Evolutionary conservation across 1,140 invertebrate genomes (phyloP).

Genomic region (Drosophila athabasca): DNA sequence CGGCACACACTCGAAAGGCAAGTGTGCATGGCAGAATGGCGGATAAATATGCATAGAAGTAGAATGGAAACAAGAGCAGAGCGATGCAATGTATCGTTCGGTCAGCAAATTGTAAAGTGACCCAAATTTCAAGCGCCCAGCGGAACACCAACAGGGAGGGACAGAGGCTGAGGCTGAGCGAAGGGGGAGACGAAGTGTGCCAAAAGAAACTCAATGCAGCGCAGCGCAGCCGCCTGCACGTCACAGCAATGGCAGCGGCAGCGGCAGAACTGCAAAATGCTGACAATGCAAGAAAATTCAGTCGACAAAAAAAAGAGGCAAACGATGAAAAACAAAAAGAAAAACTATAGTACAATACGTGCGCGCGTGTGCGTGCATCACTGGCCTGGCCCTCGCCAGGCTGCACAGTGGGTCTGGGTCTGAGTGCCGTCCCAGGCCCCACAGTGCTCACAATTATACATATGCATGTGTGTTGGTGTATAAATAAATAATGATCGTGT

Average conservation of each 20-base stretch:
- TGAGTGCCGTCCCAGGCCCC: not conserved
- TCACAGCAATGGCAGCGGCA: conserved; percentile 47
- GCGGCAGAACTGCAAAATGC: conserved; percentile 60
- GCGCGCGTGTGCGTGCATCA: conserved; percentile 53
- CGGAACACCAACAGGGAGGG: conserved; percentile 17
- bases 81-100: conserved; percentile 62
- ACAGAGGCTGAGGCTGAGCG: not conserved
- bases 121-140: conserved; percentile 65
- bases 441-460: conserved; percentile 18
- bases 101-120: conserved; percentile 80
- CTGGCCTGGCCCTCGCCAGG: not conserved
- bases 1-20: conserved; percentile 39
- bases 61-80: conserved; percentile 58
- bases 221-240: conserved; percentile 57
- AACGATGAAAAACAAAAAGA: conserved; percentile 22
- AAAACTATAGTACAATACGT: conserved; percentile 46
- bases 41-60: conserved; percentile 61
- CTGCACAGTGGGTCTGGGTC: conserved; percentile 41
- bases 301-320: conserved; percentile 50
- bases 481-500: conserved; percentile 33
- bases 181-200: conserved; percentile 62
- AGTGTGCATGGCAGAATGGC: conserved; percentile 59
- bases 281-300: conserved; percentile 80
- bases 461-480: conserved; percentile 13
- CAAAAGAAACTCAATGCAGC: conserved; percentile 50